Base-by-base conservation (phyloP, 2,888 invertebrate species). In the Netelia virgata region DNA sequence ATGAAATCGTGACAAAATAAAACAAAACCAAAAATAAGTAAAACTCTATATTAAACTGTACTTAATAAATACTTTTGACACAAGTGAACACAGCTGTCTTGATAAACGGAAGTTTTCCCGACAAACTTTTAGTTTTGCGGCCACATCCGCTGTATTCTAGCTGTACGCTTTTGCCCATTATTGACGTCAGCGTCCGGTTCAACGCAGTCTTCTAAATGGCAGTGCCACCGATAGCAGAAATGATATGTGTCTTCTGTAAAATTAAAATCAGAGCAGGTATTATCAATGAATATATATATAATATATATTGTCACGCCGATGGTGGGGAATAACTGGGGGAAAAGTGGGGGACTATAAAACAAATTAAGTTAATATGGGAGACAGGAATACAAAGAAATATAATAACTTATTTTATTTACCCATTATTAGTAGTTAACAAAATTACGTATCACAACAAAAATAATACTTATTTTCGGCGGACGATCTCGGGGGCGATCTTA, bases 111-210 rank as follows among this genome's bases (percentile, higher is more conserved):
- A 61, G n/a, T 36, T 74, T 74, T 3, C 63, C 50, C 1, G 47
- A 28, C 10, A 18, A 14, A 14, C 28, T 63, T 50, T 74, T 74
- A 6, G 50, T 63, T 28, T 61, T 74, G 0, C 74, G 61, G 6
- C 74, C 63, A n/a, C 61, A 73, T 47, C 47, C 73, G 11, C 73
- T 73, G 14, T 28, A 73, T 8, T 47, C 11, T 1, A 73, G 3
- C n/a, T 73, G 73, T 0, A 73, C 73, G 0, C 20, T 11, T 18
- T 73, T 73, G 2, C 10, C n/a, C 1, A 73, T 50, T 5, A 73
- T 3, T 8, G 47, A 23, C 0, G 50, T 47, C 74, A 74, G 50
- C 10, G 63, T 63, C 16, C 63, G 50, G 11, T 23, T 28, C 10
- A 74, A 11, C 9, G 61, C 74, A 16, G 10, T 3, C 28, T 50